Conservation (phyloP, 2,888 invertebrate genomes). For the Cheiracanthium punctorium region DNA sequence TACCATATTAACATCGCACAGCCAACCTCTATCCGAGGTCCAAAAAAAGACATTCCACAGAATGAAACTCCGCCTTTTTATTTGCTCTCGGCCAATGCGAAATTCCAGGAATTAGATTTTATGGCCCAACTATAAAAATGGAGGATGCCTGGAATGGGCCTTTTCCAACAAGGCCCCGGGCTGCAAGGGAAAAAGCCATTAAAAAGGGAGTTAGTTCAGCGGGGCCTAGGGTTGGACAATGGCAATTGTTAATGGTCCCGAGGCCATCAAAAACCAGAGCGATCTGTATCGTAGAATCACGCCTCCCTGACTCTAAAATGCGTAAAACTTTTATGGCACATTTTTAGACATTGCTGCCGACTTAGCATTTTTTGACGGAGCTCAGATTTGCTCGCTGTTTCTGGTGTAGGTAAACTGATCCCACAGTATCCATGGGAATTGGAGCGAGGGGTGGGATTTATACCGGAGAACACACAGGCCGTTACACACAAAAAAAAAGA, state of each 20-base stretch:
- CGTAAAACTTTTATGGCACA: conserved; percentile 55
- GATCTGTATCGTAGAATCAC: conserved; percentile 51
- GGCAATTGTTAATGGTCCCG: conserved; percentile 55
- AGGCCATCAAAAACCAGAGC: conserved; percentile 52
- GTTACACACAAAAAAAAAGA: background rate
- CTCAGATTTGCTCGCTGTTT: background rate
- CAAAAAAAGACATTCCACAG: conserved; percentile 38
- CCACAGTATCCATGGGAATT: background rate
- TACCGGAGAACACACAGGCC: background rate
- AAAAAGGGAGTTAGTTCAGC: conserved; percentile 22
- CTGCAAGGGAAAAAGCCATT: conserved; percentile 42
- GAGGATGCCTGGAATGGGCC: conserved; percentile 63
- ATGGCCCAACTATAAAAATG: conserved; percentile 63
- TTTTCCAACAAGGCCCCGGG: conserved; percentile 45
- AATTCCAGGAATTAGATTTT: conserved; percentile 53
- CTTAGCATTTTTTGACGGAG: conserved; percentile 53
- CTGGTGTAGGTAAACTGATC: background rate
- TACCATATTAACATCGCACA: conserved; percentile 53
- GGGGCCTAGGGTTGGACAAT: conserved; percentile 46
- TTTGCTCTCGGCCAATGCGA: conserved; percentile 50
- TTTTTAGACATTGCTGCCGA: conserved; percentile 62
- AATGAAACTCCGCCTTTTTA: conserved; percentile 64
- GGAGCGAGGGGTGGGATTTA: background rate
- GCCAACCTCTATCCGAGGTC: conserved; percentile 41
- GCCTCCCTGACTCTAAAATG: conserved; percentile 57